Conservation (phyloP, 2,113 vertebrate genomes). For the Chauna torquata region DNA sequence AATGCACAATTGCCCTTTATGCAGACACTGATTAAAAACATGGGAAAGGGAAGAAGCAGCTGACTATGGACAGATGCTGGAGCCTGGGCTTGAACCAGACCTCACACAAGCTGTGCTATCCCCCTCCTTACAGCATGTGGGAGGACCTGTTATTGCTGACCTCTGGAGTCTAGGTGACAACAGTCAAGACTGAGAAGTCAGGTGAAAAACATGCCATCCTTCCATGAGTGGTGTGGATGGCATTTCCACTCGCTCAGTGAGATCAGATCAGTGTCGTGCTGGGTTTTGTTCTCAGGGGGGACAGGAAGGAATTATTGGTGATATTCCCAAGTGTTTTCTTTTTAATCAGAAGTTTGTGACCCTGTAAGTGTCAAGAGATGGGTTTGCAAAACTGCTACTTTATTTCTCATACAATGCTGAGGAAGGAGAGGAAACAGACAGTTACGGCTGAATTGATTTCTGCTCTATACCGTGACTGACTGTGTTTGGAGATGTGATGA, state of each 20-base stretch:
- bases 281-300: background rate
- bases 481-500: background rate
- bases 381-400: background rate
- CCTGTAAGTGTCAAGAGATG: background rate
- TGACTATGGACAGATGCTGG: background rate
- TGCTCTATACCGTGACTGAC: background rate
- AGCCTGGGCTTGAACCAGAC: background rate
- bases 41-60: background rate
- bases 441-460: background rate
- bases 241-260: fast-evolving
- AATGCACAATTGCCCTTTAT: background rate
- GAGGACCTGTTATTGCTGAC: background rate
- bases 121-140: background rate
- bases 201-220: background rate
- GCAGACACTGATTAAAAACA: background rate
- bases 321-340: background rate
- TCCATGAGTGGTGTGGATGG: background rate
- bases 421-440: background rate
- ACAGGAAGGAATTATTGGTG: background rate
- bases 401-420: background rate
- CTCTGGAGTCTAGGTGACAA: background rate
- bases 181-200: background rate
- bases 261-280: background rate
- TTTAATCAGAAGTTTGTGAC: background rate
- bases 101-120: background rate